These are phyloP conservation scores for Panulirus ornatus DNA, from an alignment of 1,140 invertebrate species.

Conservation along the genomic window DNA sequence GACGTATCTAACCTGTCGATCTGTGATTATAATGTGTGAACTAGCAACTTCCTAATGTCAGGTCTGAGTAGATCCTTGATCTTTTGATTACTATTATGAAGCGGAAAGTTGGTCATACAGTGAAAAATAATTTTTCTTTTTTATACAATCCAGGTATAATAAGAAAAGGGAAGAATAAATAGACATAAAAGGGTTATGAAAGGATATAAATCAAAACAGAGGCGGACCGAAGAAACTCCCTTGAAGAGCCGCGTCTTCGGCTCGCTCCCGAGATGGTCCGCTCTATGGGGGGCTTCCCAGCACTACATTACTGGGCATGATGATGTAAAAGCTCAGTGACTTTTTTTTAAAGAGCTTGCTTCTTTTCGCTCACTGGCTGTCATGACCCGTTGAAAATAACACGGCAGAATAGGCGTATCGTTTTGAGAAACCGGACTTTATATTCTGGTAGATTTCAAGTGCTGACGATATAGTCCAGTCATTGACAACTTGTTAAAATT, in stretches of 20 bases:
- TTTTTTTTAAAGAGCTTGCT: slow-evolving; percentile 49
- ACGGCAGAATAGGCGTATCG: background rate
- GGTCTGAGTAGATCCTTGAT: background rate
- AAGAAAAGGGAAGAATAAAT: background rate
- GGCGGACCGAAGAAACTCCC: background rate
- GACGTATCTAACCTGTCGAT: slow-evolving; percentile 67
- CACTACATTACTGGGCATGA: slow-evolving; percentile 71
- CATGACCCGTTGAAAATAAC: slow-evolving; percentile 14
- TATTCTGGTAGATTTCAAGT: slow-evolving; percentile 52
- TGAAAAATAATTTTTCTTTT: too few species aligned
- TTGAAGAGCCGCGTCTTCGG: slow-evolving; percentile 22
- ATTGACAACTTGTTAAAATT: slow-evolving; percentile 74
- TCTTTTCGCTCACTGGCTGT: slow-evolving; percentile 36
- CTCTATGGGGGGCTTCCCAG: slow-evolving; percentile 55
- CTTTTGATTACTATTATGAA: background rate
- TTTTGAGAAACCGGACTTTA: slow-evolving; percentile 39
- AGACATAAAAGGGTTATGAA: slow-evolving; percentile 46
- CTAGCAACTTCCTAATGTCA: slow-evolving; percentile 67
- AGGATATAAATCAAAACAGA: slow-evolving; percentile 49
- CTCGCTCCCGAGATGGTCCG: slow-evolving; percentile 39
- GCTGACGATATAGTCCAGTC: slow-evolving; percentile 69
- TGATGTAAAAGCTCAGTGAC: slow-evolving; percentile 66
- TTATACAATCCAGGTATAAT: background rate
- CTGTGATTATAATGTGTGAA: slow-evolving; percentile 73
- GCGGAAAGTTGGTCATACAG: too few species aligned